Percentiles rank a stretch among this genome's conserved stretches.
phyloP scores from a whole-genome alignment of 2,797 vertebrate genomes.

The Rhinoraja longicauda region DNA sequence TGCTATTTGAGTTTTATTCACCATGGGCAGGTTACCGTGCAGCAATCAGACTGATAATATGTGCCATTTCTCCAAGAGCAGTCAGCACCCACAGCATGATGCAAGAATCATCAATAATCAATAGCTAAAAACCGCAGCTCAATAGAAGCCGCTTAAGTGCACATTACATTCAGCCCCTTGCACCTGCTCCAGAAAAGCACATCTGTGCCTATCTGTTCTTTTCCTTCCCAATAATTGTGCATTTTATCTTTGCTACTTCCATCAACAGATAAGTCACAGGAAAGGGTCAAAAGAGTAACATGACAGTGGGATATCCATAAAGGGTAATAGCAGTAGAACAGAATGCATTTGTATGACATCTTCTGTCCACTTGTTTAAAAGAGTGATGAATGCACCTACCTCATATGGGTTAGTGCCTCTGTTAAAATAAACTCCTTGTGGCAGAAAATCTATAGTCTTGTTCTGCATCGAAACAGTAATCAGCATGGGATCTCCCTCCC shows the following conservation, averaged over 20 bases:
- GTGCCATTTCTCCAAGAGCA: neutral
- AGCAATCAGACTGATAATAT: neutral
- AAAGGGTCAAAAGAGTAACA: neutral
- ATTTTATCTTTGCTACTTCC: neutral
- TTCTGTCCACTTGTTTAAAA: neutral
- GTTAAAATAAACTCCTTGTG: neutral
- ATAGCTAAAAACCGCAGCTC: neutral
- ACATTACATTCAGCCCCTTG: neutral
- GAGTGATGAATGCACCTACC: neutral
- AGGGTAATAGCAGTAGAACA: neutral
- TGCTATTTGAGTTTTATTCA: neutral
- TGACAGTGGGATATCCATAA: neutral
- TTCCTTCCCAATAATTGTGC: neutral
- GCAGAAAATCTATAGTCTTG: neutral
- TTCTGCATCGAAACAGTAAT: neutral
- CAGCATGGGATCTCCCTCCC: neutral
- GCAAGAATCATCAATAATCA: neutral
- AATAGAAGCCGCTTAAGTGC: neutral
- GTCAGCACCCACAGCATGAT: neutral
- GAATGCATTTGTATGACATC: neutral
- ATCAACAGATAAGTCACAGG: neutral
- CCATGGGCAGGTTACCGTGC: neutral
- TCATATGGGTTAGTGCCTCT: constrained; percentile 8
- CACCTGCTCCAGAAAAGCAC: neutral
- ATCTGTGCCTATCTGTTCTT: neutral